Evolutionary conservation across 1,140 invertebrate species (phyloP).

Genomic region (Cardiocondyla obscurior): DNA sequence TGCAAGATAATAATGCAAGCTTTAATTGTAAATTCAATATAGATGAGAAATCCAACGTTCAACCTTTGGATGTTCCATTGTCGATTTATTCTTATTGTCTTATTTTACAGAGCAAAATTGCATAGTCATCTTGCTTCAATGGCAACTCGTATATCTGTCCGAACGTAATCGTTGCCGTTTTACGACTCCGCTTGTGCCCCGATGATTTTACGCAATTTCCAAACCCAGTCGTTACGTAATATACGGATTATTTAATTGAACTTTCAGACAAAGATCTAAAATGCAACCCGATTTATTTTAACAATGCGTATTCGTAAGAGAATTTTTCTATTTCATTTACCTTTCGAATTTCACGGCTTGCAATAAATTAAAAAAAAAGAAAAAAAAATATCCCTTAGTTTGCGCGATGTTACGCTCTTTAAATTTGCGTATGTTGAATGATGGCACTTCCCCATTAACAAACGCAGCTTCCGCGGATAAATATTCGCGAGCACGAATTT

Average conservation of each 20-base stretch:
- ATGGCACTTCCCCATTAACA: background rate
- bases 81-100: background rate
- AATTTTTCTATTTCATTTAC: background rate
- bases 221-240: background rate
- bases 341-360: background rate
- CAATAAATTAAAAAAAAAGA: background rate
- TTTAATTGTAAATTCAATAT: background rate
- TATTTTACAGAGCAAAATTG: background rate
- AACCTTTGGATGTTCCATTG: background rate
- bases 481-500: background rate
- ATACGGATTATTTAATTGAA: background rate
- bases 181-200: slow-evolving; percentile 2
- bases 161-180: background rate
- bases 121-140: slow-evolving; percentile 20
- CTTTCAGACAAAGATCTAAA: background rate
- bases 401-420: background rate
- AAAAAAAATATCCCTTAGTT: background rate
- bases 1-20: background rate
- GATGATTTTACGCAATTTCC: background rate
- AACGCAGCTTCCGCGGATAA: too few species aligned
- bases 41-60: background rate
- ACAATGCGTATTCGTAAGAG: background rate
- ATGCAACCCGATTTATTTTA: background rate
- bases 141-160: background rate
- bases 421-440: background rate